A percentile compares a stretch with the other conserved stretches of the same genome.
Evolutionary conservation across 2,888 invertebrate genomes (phyloP).

Genomic region (Synanthedon formicaeformis): DNA sequence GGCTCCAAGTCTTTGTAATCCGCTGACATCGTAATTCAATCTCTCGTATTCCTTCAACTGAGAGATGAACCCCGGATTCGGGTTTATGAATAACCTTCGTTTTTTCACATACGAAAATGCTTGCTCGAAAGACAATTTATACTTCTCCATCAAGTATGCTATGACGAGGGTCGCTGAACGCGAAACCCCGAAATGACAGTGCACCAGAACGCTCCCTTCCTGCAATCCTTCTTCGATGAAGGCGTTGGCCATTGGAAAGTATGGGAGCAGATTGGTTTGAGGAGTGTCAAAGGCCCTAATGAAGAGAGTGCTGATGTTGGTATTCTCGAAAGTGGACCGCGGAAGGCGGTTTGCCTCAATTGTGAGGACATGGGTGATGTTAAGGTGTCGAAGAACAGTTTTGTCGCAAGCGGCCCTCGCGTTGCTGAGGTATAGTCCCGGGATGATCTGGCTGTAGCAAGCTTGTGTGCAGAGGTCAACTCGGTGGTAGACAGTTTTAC

Average conservation of each 20-base stretch:
- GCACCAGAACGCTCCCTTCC: constrained; percentile 82
- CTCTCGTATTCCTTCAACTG: constrained; percentile 80
- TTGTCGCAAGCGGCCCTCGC: constrained; percentile 48
- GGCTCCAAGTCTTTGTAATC: constrained; percentile 44
- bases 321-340: constrained; percentile 39
- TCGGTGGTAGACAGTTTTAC: constrained; percentile 41
- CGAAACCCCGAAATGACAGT: constrained; percentile 96
- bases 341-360: constrained; percentile 51
- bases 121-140: constrained; percentile 84
- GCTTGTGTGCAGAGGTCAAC: constrained; percentile 56
- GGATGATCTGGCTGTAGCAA: constrained; percentile 49
- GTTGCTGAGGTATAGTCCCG: constrained; percentile 58
- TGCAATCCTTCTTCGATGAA: constrained; percentile 72
- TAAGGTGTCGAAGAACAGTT: constrained; percentile 41
- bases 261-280: constrained; percentile 52
- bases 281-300: constrained; percentile 62
- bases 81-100: constrained; percentile 90
- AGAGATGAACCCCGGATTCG: constrained; percentile 94
- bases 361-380: constrained; percentile 63
- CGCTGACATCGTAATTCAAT: constrained; percentile 44
- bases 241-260: constrained; percentile 61
- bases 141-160: constrained; percentile 93
- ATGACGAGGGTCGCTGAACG: constrained; percentile 95
- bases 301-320: constrained; percentile 51
- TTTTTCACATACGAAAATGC: constrained; percentile 89